Evolutionary conservation across 2,113 vertebrate species (phyloP), one percentile per base, ranked within the genome.

Genomic region (Mugil cephalus): DNA sequence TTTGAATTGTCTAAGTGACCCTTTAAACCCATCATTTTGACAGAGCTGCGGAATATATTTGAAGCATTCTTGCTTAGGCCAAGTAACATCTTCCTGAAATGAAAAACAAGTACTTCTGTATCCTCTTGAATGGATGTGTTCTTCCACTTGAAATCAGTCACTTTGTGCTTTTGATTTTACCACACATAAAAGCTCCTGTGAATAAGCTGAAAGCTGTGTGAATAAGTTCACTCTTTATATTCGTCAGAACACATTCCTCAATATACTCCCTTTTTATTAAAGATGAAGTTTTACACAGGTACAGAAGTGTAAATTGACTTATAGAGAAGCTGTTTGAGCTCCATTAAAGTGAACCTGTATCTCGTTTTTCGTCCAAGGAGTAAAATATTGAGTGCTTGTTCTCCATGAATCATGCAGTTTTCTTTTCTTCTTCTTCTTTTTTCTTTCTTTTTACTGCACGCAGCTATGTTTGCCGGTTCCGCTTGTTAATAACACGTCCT

Each of bases 401-500:
- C 15, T 56, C 58, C 21, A 83, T 71, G 17, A 71, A 60, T 74
- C 19, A 52, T 38, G 68, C 60, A 51, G 40, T 46, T 15, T 12
- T 5, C 24, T 30, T 5, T 36, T 0, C 19, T 66, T 69, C 18
- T 39, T 39, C 39, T 34, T 63, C 62, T 21, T 39, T 39, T 43
- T 34, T 63, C 62, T 12, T 11, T 42, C 14, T 48, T 60, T 3
- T 17, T 10, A 52, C 43, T 61, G 30, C 58, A 51, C 35, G 18
- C 14, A 2, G 35, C 21, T 45, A 1, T 77, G 47, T 67, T 66
- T 74, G 56, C 61, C 52, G 45, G 39, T 74, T 77, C 46, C 18
- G 24, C 68, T 69, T 78, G 62, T 80, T 88, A 81, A 71, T 76
- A 81, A 78, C 67, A 68, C 53, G 39, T 56, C 54, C 61, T 74